Percentiles rank a stretch among this genome's conserved stretches.
These are phyloP conservation scores for Cinclus cinclus DNA, from an alignment of 2,113 vertebrate species.

Conservation along the genomic window DNA sequence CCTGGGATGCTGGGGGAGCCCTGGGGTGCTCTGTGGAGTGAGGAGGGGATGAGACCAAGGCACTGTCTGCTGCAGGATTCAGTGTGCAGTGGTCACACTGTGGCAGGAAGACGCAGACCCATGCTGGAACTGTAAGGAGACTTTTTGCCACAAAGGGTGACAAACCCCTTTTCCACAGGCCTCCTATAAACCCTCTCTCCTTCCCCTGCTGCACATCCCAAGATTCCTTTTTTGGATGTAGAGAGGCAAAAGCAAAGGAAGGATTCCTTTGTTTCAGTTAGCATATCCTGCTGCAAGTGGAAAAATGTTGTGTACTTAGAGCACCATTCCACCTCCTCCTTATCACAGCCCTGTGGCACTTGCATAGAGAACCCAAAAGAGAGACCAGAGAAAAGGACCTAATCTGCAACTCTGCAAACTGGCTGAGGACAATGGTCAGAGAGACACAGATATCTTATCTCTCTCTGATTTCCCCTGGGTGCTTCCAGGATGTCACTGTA, in stretches of 20 bases:
- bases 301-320: not conserved
- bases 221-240: not conserved
- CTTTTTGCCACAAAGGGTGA: not conserved
- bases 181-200: not conserved
- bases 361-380: not conserved
- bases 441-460: not conserved
- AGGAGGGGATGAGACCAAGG: not conserved
- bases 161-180: not conserved
- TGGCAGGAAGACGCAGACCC: not conserved
- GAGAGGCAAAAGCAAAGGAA: not conserved
- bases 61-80: not conserved
- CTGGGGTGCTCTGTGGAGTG: not conserved
- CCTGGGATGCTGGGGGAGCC: not conserved
- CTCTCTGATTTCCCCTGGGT: not conserved
- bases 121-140: not conserved
- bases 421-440: not conserved
- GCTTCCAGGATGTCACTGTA: not conserved
- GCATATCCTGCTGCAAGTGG: not conserved
- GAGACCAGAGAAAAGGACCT: not conserved
- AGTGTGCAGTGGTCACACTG: not conserved
- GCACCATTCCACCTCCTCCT: not conserved
- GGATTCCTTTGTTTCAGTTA: not conserved
- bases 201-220: not conserved
- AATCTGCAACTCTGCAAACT: slow-evolving; percentile 7
- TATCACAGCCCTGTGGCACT: slow-evolving; percentile 16